A percentile compares a stretch with the other conserved stretches of the same genome.
Conservation (phyloP, 2,113 vertebrate genomes). For the Apus apus region DNA sequence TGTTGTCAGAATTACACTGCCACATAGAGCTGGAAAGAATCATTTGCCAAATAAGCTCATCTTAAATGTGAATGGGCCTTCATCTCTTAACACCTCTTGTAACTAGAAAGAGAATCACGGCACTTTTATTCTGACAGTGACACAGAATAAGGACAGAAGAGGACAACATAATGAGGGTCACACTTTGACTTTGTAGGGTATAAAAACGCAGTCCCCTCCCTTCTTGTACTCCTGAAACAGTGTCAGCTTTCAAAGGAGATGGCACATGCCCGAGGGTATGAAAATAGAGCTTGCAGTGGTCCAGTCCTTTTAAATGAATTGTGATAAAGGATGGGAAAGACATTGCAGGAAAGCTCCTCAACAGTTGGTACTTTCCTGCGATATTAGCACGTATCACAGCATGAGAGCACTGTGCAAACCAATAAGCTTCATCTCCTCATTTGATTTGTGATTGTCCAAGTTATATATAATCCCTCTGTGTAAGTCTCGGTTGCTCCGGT, state of each 20-base stretch:
- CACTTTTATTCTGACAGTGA: not conserved
- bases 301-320: conserved; percentile 6
- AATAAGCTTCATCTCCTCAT: not conserved
- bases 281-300: conserved; percentile 14
- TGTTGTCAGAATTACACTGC: conserved; percentile 29
- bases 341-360: conserved; percentile 18
- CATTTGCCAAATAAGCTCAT: conserved; percentile 17
- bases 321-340: conserved; percentile 21
- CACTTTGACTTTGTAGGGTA: not conserved
- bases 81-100: conserved; percentile 38
- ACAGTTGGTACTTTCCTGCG: conserved; percentile 1
- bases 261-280: not conserved
- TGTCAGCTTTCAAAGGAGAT: not conserved
- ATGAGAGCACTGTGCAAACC: not conserved
- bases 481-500: not conserved
- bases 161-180: not conserved
- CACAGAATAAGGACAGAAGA: not conserved
- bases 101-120: conserved; percentile 12
- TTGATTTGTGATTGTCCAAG: not conserved
- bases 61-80: conserved; percentile 56
- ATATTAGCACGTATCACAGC: conserved; percentile 14
- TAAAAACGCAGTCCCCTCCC: not conserved
- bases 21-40: not conserved
- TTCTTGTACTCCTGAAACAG: not conserved
- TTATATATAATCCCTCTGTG: not conserved